These are phyloP conservation scores for Polypedilum vanderplanki DNA, from an alignment of 1,140 invertebrate species.

Conservation along the genomic window DNA sequence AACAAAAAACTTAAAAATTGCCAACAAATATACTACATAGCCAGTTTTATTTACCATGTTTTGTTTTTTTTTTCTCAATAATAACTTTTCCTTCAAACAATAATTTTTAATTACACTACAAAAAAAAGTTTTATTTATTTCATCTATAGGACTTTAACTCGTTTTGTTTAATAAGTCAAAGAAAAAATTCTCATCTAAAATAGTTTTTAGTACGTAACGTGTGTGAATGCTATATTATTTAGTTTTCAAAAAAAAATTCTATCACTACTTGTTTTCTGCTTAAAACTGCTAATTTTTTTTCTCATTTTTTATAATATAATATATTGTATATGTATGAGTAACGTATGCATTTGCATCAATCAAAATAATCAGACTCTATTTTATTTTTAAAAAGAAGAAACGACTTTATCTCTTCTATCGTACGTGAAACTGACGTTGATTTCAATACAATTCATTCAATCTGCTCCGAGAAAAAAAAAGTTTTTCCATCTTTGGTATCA, in stretches of 20 bases:
- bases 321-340: constrained; percentile 19
- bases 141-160: neutral
- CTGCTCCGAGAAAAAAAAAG: too few relatives aligned
- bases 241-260: neutral
- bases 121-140: neutral
- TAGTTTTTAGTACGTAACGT: constrained; percentile 13
- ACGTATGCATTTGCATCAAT: neutral
- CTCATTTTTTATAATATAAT: neutral
- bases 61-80: neutral
- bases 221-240: constrained; percentile 6
- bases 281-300: constrained; percentile 3
- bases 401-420: too few relatives aligned
- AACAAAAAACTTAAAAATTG: constrained; percentile 13
- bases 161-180: constrained; percentile 1
- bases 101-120: too few relatives aligned
- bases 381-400: neutral
- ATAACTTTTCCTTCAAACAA: too few relatives aligned
- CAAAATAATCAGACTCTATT: constrained; percentile 13
- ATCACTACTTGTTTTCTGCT: constrained; percentile 1
- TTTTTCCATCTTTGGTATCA: constrained; percentile 7
- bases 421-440: too few relatives aligned
- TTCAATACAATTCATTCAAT: too few relatives aligned
- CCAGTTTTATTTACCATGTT: constrained; percentile 17
- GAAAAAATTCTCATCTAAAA: constrained; percentile 1
- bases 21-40: constrained; percentile 5